Evolutionary conservation across 1,140 invertebrate species (phyloP), one percentile per base, ranked within the genome.

Genomic region (Diuraphis noxia): DNA sequence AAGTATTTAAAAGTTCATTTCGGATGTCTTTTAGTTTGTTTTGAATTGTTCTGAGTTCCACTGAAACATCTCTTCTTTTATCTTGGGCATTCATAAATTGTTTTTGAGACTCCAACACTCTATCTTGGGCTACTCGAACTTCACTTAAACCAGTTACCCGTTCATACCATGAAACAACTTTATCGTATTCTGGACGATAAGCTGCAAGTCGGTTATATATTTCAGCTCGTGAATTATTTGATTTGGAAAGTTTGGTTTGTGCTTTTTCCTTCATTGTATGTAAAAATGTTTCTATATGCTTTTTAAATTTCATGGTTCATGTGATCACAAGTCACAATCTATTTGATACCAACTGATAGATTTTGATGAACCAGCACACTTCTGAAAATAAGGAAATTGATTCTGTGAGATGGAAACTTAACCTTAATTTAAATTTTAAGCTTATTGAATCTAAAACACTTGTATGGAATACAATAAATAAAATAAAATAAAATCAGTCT

Each of bases 1-100:
- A 94, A 6, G 95, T 96, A 92, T 95, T 95, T 92, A 96, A 96
- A 93, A 97, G 94, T 93, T 97, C 96, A 6, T 94, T 94, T 92
- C 96, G 95, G 7, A 97, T 94, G 63, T 96, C 95, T 93, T 96
- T 95, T 19, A 97, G 93, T 88, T 95, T 94, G 36, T 94, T 93
- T 92, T 97, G 96, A 21, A 96, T 94, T 23, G 93, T 93, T 21
- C 94, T 93, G 38, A 97, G 92, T 92, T 95, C 93, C 23, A 94
- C 93, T 49, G 95, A 95, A 34, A 95, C 93, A 38, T 95, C 94
- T 81, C 96, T 93, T 72, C 96, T 93, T 52, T 93, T 93, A 84
- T 96, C 95, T 93, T 96, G 96, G 17, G 95, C 94, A 43, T 93
- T 92, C 43, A 95, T 94, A 93, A 96, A 96, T 34, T 94, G 94